phyloP scores from a whole-genome alignment of 2,113 vertebrate species.

The Brachyhypopomus gauderio region DNA sequence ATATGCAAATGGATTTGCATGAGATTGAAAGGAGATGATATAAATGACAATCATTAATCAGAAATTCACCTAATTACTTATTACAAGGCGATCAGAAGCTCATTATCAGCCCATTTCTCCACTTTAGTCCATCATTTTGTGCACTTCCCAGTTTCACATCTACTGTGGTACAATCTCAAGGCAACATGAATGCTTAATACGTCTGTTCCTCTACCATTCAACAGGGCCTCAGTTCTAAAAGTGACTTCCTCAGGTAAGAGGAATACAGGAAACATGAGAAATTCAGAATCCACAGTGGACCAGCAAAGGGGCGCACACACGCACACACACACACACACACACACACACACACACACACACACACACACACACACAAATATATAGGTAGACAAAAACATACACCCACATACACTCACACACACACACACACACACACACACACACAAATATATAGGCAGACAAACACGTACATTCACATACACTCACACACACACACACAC shows the following conservation, averaged over 20 bases:
- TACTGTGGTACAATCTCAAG: not conserved
- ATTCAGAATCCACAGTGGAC: not conserved
- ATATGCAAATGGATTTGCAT: not conserved
- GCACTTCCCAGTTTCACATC: constrained; percentile 6
- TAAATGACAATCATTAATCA: constrained; percentile 38
- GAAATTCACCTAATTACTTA: constrained; percentile 37
- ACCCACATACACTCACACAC: too few relatives aligned
- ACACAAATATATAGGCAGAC: too few relatives aligned
- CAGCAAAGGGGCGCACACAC: not conserved
- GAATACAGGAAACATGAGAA: not conserved
- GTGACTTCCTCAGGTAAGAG: not conserved
- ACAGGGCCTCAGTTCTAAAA: not conserved
- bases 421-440: too few relatives aligned
- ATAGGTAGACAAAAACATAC: too few relatives aligned
- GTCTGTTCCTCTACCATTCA: not conserved
- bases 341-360: too few relatives aligned
- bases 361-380: too few relatives aligned
- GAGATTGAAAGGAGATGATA: constrained; percentile 23
- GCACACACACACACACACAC: too few relatives aligned
- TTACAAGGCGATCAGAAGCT: constrained; percentile 21
- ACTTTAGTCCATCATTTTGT: not conserved
- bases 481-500: too few relatives aligned
- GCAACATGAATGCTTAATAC: not conserved
- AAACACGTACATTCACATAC: too few relatives aligned
- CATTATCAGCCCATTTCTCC: constrained; percentile 23